Base-by-base conservation (phyloP, 2,888 invertebrate genomes). In the Melipona beecheii region DNA sequence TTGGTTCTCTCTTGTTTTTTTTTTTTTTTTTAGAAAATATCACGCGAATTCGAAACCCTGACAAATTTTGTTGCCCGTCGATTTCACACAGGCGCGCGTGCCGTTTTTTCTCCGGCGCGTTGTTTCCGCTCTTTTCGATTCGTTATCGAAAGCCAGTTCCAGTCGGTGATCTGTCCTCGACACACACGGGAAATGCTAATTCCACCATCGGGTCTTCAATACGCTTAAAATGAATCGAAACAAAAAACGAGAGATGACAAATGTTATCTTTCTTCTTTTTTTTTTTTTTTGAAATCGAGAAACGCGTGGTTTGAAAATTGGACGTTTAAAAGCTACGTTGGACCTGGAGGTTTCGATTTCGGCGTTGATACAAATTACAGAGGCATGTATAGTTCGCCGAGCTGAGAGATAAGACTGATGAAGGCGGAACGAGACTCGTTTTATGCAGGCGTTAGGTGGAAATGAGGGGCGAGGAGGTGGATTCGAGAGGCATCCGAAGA, bases 401-500 rank as follows among this genome's bases (percentile, higher is more conserved):
- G 58, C 17, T 60, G 36, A 21, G 24, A 66, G 77, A 68, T 80
- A 83, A 78, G 49, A 54, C 62, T 73, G 73, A 54, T 54, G 65
- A 71, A 27, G 69, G 66, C 31, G 64, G 71, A 76, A 75, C 72
- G 70, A 56, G 56, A 62, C 60, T 73, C 65, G 78, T 75, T 73
- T 78, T 58, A 75, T 78, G 66, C 72, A 21, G 60, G 71, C 66
- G 71, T 73, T 79, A 84, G 74, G 75, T 81, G 84, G 69, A 85
- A 85, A 85, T 84, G 80, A 75, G 69, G 75, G 49, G 31, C 5
- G 65, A 70, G 19, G 62, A 58, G 73, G 74, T 70, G 31, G 70
- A 73, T 68, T 81, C 70, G 27, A 66, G 36, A 56, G 72, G 60
- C n/a, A 68, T 17, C 11, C 43, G 36, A 54, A 56, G 56, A 72